Evolutionary conservation across 2,113 vertebrate genomes (phyloP), one percentile per base, ranked within the genome.

Genomic region (Riparia riparia): DNA sequence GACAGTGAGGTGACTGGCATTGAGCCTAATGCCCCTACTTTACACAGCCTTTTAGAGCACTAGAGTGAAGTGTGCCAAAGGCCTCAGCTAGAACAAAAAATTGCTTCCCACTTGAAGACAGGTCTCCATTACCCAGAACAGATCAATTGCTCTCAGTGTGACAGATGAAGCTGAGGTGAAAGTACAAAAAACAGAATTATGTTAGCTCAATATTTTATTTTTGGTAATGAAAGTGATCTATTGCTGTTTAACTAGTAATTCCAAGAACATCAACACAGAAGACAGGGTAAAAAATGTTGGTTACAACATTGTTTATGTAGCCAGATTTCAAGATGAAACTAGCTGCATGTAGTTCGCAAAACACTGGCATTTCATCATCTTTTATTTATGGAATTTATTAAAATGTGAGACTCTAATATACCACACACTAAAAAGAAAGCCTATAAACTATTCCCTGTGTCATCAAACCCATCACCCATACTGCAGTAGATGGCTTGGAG

Each of bases 311-410:
- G 76, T 91, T 96, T 95, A 86, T 81, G 50, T 77, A 95, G 66
- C 83, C 78, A 93, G 95, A 97, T 89, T 96, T 96, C 71, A 90
- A 95, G 89, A 96, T 76, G 86, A 95, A 96, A 88, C 91, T 93
- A 80, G 65, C 66, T 87, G 87, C 32, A 31, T 32, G 60, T 42
- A 87, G 91, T 89, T 95, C 16, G 0, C 90, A 84, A 95, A 94
- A 88, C 92, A 85, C 28, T 91, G 96, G 81, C 81, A 69, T 96
- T 97, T 96, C 79, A 88, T 96, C 95, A 90, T 96, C 87, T 97
- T 97, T 97, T 97, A 97, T 97, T 98, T 97, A 96, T 97, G 97
- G 95, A 96, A 96, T 95, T 97, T 96, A 95, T 95, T 97, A 96
- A 96, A 95, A 83, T 72, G 71, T 84, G 79, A 92, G 72, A 93